phyloP scores from a whole-genome alignment of 1,140 invertebrate genomes.

The Ridgeia piscesae region DNA sequence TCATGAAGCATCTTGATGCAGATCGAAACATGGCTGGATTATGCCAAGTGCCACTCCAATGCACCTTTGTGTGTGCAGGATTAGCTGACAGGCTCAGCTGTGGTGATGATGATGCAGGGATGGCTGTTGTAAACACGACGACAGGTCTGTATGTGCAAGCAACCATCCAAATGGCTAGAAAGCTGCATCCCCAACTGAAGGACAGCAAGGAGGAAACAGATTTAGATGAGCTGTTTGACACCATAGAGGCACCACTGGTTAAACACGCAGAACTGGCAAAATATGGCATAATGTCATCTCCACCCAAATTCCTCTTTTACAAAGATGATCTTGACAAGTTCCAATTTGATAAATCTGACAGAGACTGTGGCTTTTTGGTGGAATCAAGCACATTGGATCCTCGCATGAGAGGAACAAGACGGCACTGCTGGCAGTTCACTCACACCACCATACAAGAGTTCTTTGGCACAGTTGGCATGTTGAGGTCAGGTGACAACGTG shows the following conservation, averaged over 20 bases:
- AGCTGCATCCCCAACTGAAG: not conserved
- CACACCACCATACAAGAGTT: not conserved
- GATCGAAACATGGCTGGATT: not conserved
- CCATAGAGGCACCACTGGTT: not conserved
- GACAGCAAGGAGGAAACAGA: not conserved
- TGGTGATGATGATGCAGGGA: not conserved
- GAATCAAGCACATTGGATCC: not conserved
- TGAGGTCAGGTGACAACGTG: not conserved
- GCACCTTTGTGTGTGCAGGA: not conserved
- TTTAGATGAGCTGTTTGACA: not conserved
- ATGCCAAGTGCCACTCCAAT: not conserved
- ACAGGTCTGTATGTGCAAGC: not conserved
- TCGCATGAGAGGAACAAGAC: not conserved
- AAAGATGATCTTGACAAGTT: not conserved
- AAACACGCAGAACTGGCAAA: not conserved
- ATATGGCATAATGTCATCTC: not conserved
- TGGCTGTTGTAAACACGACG: not conserved
- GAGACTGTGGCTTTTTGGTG: not conserved
- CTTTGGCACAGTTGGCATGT: not conserved
- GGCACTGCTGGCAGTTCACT: not conserved
- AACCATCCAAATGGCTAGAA: not conserved
- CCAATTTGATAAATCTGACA: not conserved
- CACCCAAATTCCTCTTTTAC: not conserved
- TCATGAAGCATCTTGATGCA: not conserved
- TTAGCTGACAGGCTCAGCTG: not conserved